Conservation (phyloP, 2,888 invertebrate species). For the Heteromyza rotundicornis region DNA sequence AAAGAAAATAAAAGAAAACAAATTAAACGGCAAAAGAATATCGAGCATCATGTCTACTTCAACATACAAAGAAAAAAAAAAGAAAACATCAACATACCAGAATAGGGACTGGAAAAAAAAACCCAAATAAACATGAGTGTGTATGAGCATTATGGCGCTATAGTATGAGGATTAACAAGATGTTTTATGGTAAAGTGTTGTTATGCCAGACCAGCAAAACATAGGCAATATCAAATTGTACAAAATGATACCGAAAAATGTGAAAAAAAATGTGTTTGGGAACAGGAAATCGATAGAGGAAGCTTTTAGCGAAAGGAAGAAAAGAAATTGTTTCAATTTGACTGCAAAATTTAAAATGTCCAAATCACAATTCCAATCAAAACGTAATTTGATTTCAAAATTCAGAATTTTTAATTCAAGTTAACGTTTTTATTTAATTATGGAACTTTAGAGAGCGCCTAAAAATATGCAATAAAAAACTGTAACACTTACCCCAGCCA, state of each 20-base stretch:
- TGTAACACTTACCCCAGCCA: constrained; percentile 43
- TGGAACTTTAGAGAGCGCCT: constrained; percentile 2
- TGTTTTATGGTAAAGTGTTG: constrained; percentile 9
- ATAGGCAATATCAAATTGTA: too few species aligned
- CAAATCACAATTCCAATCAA: too few species aligned
- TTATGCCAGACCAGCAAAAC: too few species aligned
- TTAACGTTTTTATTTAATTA: too few species aligned
- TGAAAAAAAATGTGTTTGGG: background rate
- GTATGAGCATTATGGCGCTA: constrained; percentile 1
- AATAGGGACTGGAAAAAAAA: background rate
- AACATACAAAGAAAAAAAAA: background rate
- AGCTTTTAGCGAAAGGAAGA: background rate
- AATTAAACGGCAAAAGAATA: background rate
- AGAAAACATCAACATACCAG: constrained; percentile 2
- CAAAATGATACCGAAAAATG: background rate
- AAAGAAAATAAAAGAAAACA: constrained; percentile 1
- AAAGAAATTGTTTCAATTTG: background rate
- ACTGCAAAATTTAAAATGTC: background rate
- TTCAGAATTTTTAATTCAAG: background rate
- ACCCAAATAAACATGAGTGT: background rate
- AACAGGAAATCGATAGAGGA: background rate
- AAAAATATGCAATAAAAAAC: constrained; percentile 3
- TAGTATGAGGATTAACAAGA: constrained; percentile 2
- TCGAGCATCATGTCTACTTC: background rate
- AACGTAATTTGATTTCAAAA: background rate